Percentiles rank a stretch among this genome's conserved stretches.
These are phyloP conservation scores for Yponomeuta evonymella DNA, from an alignment of 2,888 invertebrate genomes.

Conservation along the genomic window DNA sequence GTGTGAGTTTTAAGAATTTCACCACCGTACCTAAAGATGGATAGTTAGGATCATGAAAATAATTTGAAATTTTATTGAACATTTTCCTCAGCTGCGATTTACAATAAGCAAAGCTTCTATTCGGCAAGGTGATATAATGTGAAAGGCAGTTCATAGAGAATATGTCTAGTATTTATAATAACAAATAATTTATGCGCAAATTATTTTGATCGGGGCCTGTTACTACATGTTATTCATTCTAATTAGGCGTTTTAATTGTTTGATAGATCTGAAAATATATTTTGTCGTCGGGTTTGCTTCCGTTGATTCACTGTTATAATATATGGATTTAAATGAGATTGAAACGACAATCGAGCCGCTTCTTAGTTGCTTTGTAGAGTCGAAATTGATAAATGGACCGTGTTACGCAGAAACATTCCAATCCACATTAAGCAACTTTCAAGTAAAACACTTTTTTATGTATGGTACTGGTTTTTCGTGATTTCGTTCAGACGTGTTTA, in stretches of 20 bases:
- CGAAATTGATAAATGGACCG: too few species aligned
- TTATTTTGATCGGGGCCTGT: not conserved
- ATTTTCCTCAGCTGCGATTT: not conserved
- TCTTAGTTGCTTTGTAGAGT: too few species aligned
- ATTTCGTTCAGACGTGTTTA: too few species aligned
- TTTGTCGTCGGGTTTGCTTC: not conserved
- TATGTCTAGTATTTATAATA: not conserved
- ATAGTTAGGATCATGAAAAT: not conserved
- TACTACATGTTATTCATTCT: not conserved
- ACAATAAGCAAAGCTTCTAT: too few species aligned
- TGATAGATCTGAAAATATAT: not conserved
- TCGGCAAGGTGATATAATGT: not conserved
- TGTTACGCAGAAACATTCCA: too few species aligned
- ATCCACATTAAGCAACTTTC: too few species aligned
- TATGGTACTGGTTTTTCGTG: too few species aligned
- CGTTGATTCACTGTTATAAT: not conserved
- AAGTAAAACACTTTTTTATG: too few species aligned
- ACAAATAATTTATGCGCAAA: not conserved
- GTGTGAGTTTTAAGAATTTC: not conserved
- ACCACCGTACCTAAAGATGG: not conserved
- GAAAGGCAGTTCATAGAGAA: not conserved
- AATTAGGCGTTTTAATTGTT: not conserved
- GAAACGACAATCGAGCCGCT: too few species aligned
- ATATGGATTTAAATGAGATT: too few species aligned
- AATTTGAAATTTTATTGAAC: not conserved